Evolutionary conservation across 2,113 vertebrate genomes (phyloP), one percentile per base, ranked within the genome.

Genomic region (Cynoglossus semilaevis): DNA sequence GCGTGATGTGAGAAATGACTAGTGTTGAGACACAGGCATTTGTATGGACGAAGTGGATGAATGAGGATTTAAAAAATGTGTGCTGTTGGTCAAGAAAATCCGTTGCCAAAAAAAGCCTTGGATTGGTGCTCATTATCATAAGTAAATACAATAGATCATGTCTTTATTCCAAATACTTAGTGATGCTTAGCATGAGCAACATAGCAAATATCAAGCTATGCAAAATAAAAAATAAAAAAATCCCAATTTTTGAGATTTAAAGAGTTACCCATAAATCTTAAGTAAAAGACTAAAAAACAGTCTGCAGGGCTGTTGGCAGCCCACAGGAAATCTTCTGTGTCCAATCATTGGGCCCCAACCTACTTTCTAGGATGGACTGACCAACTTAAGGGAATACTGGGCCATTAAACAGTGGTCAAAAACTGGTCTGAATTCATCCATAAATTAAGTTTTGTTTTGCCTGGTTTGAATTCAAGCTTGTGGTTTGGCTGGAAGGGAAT

Each of bases 11-110:
- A 73, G 58, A 79, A 19, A 53, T 70, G n/a, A n/a, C n/a, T n/a
- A n/a, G n/a, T n/a, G n/a, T n/a, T n/a, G 72, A 82, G 44, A 52
- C 29, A 38, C 44, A 64, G 54, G 62, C 62, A 73, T 44, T 62
- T 67, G 74, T 74, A 37, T 49, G 77, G 18, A 45, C 51, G 44
- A 6, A 60, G 43, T 9, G 36, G 37, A 71, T 52, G 41, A n/a
- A 44, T 46, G 43, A 74, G 2, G 22, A 40, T 2, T 57, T 67
- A 37, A 51, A 59, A 74, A 68, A 55, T 68, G 44, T 42, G 56
- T 37, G 59, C 49, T 72, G 40, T 53, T 57, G 57, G 59, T 71
- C 50, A 52, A 51, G 10, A 19, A 17, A 50, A 40, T 43, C 46
- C n/a, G 8, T 17, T 42, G 57, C 43, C 11, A 67, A 34, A 45